Evolutionary conservation across 2,797 vertebrate species (phyloP).

Genomic region (Enteromius trimaculatus): DNA sequence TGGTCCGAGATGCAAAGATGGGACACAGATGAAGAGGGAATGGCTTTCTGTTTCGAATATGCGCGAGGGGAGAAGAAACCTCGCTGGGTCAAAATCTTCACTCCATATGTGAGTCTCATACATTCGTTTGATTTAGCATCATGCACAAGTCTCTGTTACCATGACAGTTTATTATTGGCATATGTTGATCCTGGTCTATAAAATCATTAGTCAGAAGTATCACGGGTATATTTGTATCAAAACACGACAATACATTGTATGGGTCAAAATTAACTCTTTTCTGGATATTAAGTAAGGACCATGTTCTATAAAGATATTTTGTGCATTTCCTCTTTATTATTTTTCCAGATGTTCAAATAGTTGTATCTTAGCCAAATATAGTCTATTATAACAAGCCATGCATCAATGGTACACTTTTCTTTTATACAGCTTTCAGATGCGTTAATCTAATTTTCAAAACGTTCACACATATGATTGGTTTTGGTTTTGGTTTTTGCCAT

Average conservation of each 20-base stretch:
- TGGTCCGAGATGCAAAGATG: constrained; percentile 98
- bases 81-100: constrained; percentile 98
- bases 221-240: fast-evolving
- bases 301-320: neutral
- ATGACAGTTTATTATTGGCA: neutral
- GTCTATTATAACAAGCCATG: neutral
- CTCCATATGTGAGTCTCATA: constrained; percentile 87
- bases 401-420: neutral
- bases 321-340: neutral
- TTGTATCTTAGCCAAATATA: neutral
- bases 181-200: neutral
- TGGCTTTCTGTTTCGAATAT: constrained; percentile 98
- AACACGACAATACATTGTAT: neutral
- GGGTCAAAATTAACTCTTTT: neutral
- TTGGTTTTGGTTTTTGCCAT: neutral
- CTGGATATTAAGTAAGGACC: neutral
- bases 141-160: neutral
- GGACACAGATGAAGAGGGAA: constrained; percentile 97
- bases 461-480: neutral
- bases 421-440: neutral
- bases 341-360: neutral
- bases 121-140: no score
- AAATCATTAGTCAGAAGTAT: neutral
- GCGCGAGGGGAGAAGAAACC: constrained; percentile 95
- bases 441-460: no score